These are phyloP conservation scores for Pseudochirops corinnae DNA, from an alignment of 2,797 vertebrate species.

Conservation along the genomic window DNA sequence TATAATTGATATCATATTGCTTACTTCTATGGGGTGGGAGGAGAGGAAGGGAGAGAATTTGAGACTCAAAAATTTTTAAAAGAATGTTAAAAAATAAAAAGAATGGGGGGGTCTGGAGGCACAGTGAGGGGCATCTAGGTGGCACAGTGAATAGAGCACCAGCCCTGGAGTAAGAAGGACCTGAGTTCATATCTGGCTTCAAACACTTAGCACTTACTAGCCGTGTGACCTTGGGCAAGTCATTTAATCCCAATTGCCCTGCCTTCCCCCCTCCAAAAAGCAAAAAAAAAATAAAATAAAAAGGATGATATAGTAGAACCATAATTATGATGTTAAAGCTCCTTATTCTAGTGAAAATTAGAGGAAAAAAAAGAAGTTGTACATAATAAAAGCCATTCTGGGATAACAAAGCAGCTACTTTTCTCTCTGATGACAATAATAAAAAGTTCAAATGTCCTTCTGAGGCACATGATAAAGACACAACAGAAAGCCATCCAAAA, in stretches of 20 bases:
- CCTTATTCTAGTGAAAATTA: not conserved
- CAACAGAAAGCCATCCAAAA: not conserved
- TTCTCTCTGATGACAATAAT: not conserved
- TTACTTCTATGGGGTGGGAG: not conserved
- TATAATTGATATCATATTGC: not conserved
- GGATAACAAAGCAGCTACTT: not conserved
- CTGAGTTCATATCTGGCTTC: too few relatives aligned
- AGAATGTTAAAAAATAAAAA: not conserved
- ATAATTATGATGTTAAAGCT: not conserved
- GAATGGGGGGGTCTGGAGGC: not conserved
- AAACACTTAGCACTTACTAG: too few relatives aligned
- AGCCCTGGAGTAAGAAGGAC: too few relatives aligned
- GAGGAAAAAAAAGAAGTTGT: not conserved
- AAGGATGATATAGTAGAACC: not conserved
- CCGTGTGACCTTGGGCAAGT: too few relatives aligned
- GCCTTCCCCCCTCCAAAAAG: too few relatives aligned
- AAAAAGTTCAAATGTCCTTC: not conserved
- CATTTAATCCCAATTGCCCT: too few relatives aligned
- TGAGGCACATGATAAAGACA: not conserved
- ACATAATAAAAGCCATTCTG: not conserved
- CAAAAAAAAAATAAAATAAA: not conserved
- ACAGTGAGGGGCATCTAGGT: too few relatives aligned
- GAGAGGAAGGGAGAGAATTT: not conserved
- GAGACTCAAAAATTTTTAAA: not conserved
- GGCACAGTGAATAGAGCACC: too few relatives aligned